Conservation (phyloP, 1,140 invertebrate species). For the Reticulitermes speratus region DNA sequence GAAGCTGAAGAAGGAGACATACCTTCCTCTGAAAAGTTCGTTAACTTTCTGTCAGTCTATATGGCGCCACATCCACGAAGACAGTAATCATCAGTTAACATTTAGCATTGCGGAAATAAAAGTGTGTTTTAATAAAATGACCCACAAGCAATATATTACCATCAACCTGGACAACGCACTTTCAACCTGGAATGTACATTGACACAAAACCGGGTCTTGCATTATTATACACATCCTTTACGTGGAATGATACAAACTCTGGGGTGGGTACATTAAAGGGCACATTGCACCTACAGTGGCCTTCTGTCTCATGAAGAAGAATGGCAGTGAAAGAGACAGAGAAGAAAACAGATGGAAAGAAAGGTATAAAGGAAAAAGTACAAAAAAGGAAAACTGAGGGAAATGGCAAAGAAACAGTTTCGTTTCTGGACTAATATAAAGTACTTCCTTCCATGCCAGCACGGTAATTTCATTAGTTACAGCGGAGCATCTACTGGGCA, state of each 20-base stretch:
- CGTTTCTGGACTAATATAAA: not conserved
- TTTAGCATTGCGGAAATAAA: no score
- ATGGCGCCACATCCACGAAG: no score
- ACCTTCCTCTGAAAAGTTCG: no score
- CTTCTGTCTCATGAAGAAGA: not conserved
- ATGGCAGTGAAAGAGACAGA: not conserved
- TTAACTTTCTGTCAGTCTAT: no score
- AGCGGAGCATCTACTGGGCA: not conserved
- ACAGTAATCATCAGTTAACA: no score
- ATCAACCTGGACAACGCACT: no score
- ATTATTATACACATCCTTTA: slow-evolving; percentile 2
- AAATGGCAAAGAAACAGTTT: not conserved
- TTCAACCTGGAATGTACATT: no score
- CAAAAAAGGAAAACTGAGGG: not conserved
- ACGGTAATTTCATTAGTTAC: not conserved
- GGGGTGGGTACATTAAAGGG: not conserved
- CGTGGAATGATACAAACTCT: not conserved
- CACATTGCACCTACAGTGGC: not conserved
- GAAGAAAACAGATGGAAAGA: not conserved
- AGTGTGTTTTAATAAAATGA: no score
- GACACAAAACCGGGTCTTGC: not conserved
- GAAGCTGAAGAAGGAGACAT: no score
- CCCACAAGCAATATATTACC: no score
- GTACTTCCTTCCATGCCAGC: not conserved
- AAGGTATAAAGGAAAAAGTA: not conserved